phyloP scores from a whole-genome alignment of 64 coral and sea anemone species.

The Astreopora myriophthalma region DNA sequence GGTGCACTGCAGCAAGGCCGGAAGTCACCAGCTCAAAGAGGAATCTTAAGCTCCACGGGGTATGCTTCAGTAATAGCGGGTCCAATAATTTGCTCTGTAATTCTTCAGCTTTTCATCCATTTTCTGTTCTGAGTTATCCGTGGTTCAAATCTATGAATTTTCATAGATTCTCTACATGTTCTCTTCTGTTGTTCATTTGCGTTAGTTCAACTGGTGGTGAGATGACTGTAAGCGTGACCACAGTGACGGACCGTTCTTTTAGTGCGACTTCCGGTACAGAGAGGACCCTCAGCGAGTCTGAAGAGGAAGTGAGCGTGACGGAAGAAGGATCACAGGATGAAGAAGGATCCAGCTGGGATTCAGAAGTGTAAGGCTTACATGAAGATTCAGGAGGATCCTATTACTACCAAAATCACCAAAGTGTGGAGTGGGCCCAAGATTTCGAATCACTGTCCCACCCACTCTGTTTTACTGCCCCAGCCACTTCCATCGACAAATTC shows the following conservation, averaged over 20 bases:
- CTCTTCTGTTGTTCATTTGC: not conserved
- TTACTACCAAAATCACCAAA: too few species aligned
- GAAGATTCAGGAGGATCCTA: not conserved
- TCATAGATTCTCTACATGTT: too few species aligned
- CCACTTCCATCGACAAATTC: too few species aligned
- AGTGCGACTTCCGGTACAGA: conserved; percentile 73
- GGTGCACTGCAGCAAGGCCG: conserved; percentile 35
- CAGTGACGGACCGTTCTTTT: conserved; percentile 50
- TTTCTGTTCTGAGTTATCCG: not conserved
- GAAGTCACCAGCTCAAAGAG: conserved; percentile 29
- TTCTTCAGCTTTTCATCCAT: not conserved
- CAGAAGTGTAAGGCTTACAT: conserved; percentile 30
- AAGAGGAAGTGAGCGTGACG: conserved; percentile 12
- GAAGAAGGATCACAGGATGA: conserved; percentile 55
- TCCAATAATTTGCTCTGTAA: too few species aligned
- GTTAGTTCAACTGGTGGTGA: conserved; percentile 25
- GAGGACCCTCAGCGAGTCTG: conserved; percentile 63
- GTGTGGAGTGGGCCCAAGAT: too few species aligned
- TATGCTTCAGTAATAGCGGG: not conserved
- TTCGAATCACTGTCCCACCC: too few species aligned
- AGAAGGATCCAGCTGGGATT: conserved; percentile 57
- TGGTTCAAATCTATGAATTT: not conserved
- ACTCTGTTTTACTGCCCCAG: too few species aligned
- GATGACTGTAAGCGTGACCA: conserved; percentile 34
- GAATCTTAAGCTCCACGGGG: conserved; percentile 48